Percentiles rank a stretch among this genome's conserved stretches.
Evolutionary conservation across 2,797 vertebrate species (phyloP).

Genomic region (Micrastur ruficollis): DNA sequence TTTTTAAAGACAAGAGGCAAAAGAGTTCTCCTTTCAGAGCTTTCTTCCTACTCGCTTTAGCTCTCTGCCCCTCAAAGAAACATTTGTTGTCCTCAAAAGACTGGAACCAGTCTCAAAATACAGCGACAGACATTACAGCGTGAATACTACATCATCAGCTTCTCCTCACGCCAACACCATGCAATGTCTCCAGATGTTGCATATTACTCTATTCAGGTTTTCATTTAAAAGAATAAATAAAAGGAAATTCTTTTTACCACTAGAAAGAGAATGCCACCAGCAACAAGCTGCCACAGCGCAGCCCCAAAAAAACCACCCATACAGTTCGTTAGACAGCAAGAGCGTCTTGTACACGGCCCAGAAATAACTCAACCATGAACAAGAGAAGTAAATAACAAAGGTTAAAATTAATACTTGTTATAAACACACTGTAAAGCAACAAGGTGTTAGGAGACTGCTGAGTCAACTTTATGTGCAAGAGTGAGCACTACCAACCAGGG

Average conservation of each 20-base stretch:
- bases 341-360: background rate
- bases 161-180: background rate
- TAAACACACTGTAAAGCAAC: background rate
- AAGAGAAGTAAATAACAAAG: background rate
- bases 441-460: background rate
- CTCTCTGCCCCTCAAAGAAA: background rate
- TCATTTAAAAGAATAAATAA: background rate
- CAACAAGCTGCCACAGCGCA: background rate
- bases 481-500: accelerated
- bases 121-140: background rate
- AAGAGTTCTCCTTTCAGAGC: background rate
- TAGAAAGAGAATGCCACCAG: background rate
- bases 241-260: background rate
- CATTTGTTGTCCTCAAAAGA: background rate
- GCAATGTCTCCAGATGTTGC: background rate
- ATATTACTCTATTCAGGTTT: background rate
- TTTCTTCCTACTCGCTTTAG: background rate
- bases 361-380: background rate
- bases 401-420: background rate
- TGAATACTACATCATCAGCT: background rate
- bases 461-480: background rate
- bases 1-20: background rate
- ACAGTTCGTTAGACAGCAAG: background rate
- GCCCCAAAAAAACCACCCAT: background rate
- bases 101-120: background rate